Evolutionary conservation across 2,113 vertebrate genomes (phyloP), one percentile per base, ranked within the genome.

Genomic region (Paramormyrops kingsleyae): DNA sequence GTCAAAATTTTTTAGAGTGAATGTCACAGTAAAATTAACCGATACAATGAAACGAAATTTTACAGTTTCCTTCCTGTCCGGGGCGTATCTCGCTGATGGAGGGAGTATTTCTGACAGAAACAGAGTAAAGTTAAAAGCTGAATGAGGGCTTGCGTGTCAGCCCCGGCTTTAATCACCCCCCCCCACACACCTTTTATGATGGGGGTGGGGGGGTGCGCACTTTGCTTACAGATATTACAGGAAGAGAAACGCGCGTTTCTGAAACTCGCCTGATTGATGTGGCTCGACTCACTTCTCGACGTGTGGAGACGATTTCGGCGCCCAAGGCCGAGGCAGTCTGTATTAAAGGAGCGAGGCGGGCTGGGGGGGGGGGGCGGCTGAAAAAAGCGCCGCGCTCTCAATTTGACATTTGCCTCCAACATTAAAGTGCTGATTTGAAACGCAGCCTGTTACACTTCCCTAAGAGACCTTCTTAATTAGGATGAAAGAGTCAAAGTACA

Each of bases 201-300:
- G 56, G 5, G 12, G 27, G 56, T 19, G 19, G 59, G 21, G 42
- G 9, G 59, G 46, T 5, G 74, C 77, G 53, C 39, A 90, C 59
- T 27, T 87, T 66, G 52, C 49, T 87, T 87, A 77, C 56, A 90
- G 89, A 53, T 70, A 87, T 90, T 90, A 87, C 62, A 74, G 44
- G 52, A 53, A 53, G n/a, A 90, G 70, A 74, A 56, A 87, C n/a
- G 50, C 10, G 83, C 21, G 6, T 90, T 90, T 85, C 84, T 52
- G 84, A 89, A 91, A 87, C 49, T 50, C 91, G 91, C 92, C 92
- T 94, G 94, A 95, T 94, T 95, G 95, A 96, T 96, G 95, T 93
- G 88, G 94, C 94, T 95, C 95, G 95, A 96, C 94, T 95, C 92
- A 94, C 92, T 96, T 95, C 95, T 92, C 92, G 94, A 93, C 93